Evolutionary conservation across 2,113 vertebrate species (phyloP).

Genomic region (Phoxinus phoxinus): DNA sequence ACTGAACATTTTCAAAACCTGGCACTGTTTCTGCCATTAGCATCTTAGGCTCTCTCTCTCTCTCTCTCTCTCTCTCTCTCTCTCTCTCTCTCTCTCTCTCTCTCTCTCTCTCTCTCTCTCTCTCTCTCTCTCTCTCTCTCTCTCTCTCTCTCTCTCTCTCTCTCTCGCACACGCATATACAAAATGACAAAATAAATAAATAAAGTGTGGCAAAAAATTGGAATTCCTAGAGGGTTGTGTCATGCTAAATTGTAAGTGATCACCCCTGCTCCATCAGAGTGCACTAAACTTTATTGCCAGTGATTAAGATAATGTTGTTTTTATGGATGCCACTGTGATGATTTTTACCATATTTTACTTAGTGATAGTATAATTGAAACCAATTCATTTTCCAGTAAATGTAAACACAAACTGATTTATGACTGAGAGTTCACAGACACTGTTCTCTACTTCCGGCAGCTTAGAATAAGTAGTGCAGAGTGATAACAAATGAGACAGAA

Average conservation of each 20-base stretch:
- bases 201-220: too few relatives aligned
- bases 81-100: too few relatives aligned
- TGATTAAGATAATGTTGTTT: constrained; percentile 8
- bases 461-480: background rate
- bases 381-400: constrained; percentile 26
- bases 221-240: too few relatives aligned
- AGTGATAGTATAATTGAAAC: background rate
- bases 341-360: background rate
- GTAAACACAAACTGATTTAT: constrained; percentile 57
- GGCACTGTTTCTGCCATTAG: background rate
- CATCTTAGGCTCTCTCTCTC: too few relatives aligned
- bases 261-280: background rate
- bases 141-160: too few relatives aligned
- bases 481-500: constrained; percentile 48
- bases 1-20: background rate
- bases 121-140: too few relatives aligned
- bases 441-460: background rate
- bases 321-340: constrained; percentile 2
- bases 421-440: constrained; percentile 4
- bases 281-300: background rate
- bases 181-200: too few relatives aligned
- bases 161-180: too few relatives aligned
- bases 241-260: background rate
- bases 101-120: too few relatives aligned
- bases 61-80: too few relatives aligned